Conservation (phyloP, 2,888 invertebrate genomes). For the Automeris io region DNA sequence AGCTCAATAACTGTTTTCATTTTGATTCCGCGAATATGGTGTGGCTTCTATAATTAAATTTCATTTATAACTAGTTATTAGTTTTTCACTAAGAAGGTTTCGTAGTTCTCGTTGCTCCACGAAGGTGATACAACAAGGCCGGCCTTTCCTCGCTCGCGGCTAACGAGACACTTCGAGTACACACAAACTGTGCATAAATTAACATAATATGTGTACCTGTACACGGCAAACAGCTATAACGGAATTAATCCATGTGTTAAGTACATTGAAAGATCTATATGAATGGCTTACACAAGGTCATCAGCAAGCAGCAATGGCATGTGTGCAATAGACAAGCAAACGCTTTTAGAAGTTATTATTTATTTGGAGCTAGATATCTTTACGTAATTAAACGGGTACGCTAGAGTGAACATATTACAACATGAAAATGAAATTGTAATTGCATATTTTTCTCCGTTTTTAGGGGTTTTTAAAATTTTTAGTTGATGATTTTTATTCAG, state of each 20-base stretch:
- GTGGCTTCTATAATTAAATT: background rate
- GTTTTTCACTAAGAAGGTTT: background rate
- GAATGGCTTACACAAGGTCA: slow-evolving; percentile 1
- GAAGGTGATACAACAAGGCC: slow-evolving; percentile 20
- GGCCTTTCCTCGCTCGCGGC: slow-evolving; percentile 13
- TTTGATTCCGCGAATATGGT: background rate
- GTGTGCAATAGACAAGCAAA: too few relatives aligned
- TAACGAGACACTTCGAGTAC: slow-evolving; percentile 3
- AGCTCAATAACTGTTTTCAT: too few relatives aligned
- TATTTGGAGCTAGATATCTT: too few relatives aligned
- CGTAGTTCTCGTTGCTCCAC: slow-evolving; percentile 1
- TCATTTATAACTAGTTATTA: background rate
- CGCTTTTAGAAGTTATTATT: too few relatives aligned
- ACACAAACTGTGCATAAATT: slow-evolving; percentile 8
- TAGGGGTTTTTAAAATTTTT: too few relatives aligned
- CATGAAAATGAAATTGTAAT: too few relatives aligned
- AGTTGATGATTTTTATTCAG: too few relatives aligned
- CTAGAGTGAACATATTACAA: too few relatives aligned
- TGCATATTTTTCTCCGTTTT: too few relatives aligned
- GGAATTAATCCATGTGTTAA: background rate
- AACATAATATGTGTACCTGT: background rate
- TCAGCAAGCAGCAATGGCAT: background rate
- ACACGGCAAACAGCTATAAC: background rate
- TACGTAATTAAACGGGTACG: too few relatives aligned
- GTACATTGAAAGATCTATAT: slow-evolving; percentile 1